Conservation (phyloP, 2,113 vertebrate genomes). For the Silurus meridionalis region DNA sequence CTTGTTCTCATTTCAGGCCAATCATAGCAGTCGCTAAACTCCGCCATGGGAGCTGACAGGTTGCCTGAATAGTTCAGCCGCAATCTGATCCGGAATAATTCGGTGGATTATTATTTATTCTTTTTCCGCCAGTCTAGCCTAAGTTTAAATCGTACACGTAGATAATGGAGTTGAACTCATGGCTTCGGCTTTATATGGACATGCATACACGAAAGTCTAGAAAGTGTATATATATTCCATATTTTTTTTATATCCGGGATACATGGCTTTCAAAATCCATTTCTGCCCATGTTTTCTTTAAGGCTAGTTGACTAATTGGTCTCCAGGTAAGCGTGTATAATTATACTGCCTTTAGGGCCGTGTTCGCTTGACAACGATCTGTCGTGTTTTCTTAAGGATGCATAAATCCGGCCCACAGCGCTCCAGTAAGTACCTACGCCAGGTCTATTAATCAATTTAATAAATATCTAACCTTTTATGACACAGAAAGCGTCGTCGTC, state of each 20-base stretch:
- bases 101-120: not conserved
- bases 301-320: slow-evolving; percentile 11
- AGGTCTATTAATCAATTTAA: not conserved
- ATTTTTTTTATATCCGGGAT: not conserved
- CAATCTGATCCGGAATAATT: not conserved
- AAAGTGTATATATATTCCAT: not conserved
- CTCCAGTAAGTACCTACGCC: not conserved
- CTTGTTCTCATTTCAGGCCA: slow-evolving; percentile 15
- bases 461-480: not conserved
- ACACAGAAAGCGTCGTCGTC: not conserved
- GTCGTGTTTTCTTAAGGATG: not conserved
- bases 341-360: not conserved
- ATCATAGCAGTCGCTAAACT: slow-evolving; percentile 7
- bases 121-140: not conserved
- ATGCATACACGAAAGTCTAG: not conserved
- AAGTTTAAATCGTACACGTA: not conserved
- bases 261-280: not conserved
- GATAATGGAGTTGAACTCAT: not conserved
- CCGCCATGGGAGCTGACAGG: not conserved
- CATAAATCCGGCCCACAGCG: not conserved
- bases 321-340: slow-evolving; percentile 1
- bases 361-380: not conserved
- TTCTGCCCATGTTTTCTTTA: not conserved
- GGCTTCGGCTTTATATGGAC: not conserved
- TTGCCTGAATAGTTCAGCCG: not conserved